phyloP scores from a whole-genome alignment of 2,888 invertebrate genomes.

The Lydus trimaculatus region DNA sequence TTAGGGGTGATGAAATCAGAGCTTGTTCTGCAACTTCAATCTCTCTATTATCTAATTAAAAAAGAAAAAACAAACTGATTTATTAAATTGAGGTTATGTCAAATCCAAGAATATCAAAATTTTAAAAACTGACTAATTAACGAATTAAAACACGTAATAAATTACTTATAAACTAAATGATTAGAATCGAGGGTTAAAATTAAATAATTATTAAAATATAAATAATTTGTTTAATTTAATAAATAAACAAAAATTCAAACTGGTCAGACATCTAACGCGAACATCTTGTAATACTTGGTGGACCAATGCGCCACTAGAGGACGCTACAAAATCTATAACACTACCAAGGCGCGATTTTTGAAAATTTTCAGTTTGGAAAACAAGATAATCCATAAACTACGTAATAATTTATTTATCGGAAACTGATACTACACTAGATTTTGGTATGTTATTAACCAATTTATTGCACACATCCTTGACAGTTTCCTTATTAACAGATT shows the following conservation, averaged over 20 bases:
- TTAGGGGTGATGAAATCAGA: background rate
- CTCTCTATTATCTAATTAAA: background rate
- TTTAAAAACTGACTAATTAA: background rate
- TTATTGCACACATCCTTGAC: slow-evolving; percentile 56
- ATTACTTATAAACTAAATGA: background rate
- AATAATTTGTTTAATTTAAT: background rate
- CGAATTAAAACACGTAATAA: background rate
- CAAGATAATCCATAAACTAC: too few relatives aligned
- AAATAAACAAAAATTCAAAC: background rate
- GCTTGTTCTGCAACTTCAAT: background rate
- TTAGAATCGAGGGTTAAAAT: background rate
- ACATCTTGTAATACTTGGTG: background rate
- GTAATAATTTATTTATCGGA: slow-evolving; percentile 9
- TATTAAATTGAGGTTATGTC: background rate
- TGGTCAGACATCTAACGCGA: slow-evolving; percentile 10
- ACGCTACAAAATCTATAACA: too few relatives aligned
- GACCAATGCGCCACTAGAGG: background rate
- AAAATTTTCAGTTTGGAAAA: background rate
- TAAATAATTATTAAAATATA: background rate
- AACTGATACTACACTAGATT: slow-evolving; percentile 42
- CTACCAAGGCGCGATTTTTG: background rate
- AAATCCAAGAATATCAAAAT: background rate
- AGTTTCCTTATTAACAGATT: slow-evolving; percentile 57
- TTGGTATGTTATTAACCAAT: slow-evolving; percentile 55
- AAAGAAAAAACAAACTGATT: background rate